Base-by-base conservation (phyloP, 37 sponge, comb jelly and placozoan genomes). In the Amphimedon queenslandica region DNA sequence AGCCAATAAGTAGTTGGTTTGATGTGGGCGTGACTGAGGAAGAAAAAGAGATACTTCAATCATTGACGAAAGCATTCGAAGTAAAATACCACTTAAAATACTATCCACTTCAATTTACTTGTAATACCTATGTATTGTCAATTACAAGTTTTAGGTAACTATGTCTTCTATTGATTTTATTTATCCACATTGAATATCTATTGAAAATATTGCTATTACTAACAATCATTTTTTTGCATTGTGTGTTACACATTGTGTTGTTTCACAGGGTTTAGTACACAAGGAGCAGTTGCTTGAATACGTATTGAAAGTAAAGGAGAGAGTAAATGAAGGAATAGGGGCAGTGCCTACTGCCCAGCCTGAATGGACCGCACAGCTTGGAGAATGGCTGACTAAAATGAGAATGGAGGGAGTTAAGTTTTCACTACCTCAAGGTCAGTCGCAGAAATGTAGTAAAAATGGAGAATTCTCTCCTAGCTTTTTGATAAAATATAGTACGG, bases 371-470 rank as follows among this genome's bases (percentile, higher is more conserved):
- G 29, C 24, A 1, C 57, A 74, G 55, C 11, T 85, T 23, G 69
- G 53, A 33, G 25, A 73, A 42, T 85, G 85, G 85, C 69, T 85
- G 29, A 58, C 75, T 2, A 31, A 27, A 1, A 36, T 85, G 27
- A 72, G 79, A 29, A 1, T 85, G 51, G 43, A 73, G 40, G 73
- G 74, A 2, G 33, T 73, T 8, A 23, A 11, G 21, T 42, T 85
- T 30, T 35, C 43, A n/a, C 38, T 61, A 32, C 37, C 60, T 0
- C 36, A 57, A 23, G 63, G 63, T 60, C 24, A 13, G 53, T 47
- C 53, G n/a, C n/a, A n/a, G n/a, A n/a, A n/a, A n/a, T n/a, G n/a
- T n/a, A n/a, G n/a, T n/a, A n/a, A n/a, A n/a, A n/a, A n/a, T n/a
- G n/a, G n/a, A n/a, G n/a, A n/a, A n/a, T n/a, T n/a, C n/a, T n/a